Evolutionary conservation across 2,113 vertebrate genomes (phyloP).

Genomic region (Rhombomys opimus): DNA sequence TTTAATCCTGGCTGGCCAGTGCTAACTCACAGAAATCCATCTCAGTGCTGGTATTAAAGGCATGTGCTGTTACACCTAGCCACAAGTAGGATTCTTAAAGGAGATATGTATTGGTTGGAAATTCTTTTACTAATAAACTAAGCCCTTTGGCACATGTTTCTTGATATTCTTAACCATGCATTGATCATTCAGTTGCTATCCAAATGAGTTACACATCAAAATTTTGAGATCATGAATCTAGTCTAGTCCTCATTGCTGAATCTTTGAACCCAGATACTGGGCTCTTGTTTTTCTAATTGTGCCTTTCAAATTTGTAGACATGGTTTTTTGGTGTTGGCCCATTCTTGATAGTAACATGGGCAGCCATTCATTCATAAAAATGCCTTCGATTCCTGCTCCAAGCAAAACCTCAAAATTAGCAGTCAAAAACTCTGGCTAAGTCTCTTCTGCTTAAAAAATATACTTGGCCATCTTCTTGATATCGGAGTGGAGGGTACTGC

Average conservation of each 20-base stretch:
- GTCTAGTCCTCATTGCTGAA: background rate
- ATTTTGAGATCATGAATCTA: background rate
- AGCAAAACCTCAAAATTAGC: background rate
- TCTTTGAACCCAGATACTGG: background rate
- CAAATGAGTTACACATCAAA: background rate
- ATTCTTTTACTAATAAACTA: slow-evolving; percentile 32
- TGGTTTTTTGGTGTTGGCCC: background rate
- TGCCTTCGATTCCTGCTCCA: background rate
- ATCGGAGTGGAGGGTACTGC: background rate
- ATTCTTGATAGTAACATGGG: background rate
- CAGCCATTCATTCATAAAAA: background rate
- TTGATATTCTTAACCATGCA: background rate
- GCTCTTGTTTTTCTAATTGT: slow-evolving; percentile 29
- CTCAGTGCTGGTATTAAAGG: background rate
- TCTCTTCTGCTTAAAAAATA: background rate
- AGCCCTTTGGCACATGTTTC: background rate
- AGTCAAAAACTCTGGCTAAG: background rate
- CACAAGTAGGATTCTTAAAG: slow-evolving; percentile 28
- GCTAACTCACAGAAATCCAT: background rate
- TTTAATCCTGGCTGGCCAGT: background rate
- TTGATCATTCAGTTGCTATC: slow-evolving; percentile 17
- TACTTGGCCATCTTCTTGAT: background rate
- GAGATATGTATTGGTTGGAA: background rate
- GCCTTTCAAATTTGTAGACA: background rate
- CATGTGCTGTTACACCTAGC: background rate